Conservation (phyloP, 2,797 vertebrate species). For the Esox masquinongy region DNA sequence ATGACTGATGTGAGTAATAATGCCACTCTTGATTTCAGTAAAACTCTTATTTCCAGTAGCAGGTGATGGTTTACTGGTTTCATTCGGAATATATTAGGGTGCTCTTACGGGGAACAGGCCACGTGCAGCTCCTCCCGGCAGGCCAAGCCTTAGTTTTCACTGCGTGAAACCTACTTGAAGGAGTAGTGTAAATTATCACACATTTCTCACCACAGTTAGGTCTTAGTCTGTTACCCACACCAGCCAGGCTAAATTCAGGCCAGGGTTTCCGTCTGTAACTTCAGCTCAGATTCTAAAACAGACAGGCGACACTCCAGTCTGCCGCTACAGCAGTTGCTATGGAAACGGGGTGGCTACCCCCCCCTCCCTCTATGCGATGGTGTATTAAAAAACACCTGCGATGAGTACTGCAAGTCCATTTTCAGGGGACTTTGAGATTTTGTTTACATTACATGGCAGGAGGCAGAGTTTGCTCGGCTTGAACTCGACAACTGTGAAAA, state of each 20-base stretch:
- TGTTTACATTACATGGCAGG: constrained; percentile 36
- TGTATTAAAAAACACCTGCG: constrained; percentile 30
- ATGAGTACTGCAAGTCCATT: constrained; percentile 61
- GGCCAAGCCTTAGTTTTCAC: neutral
- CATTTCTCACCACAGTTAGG: neutral
- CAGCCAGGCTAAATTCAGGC: neutral
- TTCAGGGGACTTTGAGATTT: constrained; percentile 46
- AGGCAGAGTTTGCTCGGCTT: constrained; percentile 33
- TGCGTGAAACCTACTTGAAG: neutral
- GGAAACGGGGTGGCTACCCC: constrained; percentile 57
- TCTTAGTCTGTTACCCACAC: neutral
- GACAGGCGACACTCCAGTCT: constrained; percentile 19
- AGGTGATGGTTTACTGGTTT: neutral
- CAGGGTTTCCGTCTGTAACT: constrained; percentile 24
- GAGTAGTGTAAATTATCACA: neutral
- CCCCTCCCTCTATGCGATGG: constrained; percentile 32
- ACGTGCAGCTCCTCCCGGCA: neutral
- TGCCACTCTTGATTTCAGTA: neutral
- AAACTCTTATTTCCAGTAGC: neutral
- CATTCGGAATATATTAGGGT: neutral
- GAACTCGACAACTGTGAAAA: constrained; percentile 19
- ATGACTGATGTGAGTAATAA: neutral
- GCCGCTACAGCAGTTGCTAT: constrained; percentile 61
- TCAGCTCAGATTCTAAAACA: constrained; percentile 16
- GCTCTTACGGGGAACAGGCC: neutral